Evolutionary conservation across 2,888 invertebrate species (phyloP).

Genomic region (Lasioglossum villosulum): DNA sequence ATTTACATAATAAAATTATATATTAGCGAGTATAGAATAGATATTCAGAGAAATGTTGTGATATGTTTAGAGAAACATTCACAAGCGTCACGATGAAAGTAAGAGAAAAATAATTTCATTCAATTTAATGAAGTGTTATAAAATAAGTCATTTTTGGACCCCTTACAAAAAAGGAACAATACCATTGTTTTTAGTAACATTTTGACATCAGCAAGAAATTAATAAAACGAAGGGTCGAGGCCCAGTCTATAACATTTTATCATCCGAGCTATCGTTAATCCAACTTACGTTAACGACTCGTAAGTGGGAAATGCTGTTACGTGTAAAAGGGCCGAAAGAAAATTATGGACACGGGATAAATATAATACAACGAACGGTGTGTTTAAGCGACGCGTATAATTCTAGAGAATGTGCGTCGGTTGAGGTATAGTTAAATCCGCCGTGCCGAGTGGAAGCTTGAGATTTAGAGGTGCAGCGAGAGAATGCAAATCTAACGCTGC

Average conservation of each 20-base stretch:
- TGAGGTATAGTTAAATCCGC: neutral
- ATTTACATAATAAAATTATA: too few species aligned
- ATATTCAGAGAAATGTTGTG: too few species aligned
- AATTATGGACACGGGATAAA: neutral
- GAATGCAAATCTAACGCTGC: neutral
- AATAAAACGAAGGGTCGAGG: neutral
- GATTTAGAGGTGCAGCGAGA: neutral
- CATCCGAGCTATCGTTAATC: neutral
- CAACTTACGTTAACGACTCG: neutral
- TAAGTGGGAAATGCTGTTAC: neutral
- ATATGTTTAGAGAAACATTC: too few species aligned
- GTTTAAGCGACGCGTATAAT: neutral
- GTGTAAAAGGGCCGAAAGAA: neutral
- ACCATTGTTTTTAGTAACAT: too few species aligned
- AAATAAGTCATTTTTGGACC: too few species aligned
- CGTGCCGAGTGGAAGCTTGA: neutral
- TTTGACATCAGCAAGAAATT: too few species aligned
- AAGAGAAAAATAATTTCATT: too few species aligned
- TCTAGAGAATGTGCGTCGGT: neutral
- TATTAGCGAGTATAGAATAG: too few species aligned
- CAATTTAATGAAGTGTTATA: too few species aligned
- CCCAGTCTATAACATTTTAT: neutral
- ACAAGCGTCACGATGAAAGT: too few species aligned
- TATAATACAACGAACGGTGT: neutral
- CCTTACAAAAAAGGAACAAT: too few species aligned